These are phyloP conservation scores for Hirudinaria manillensis DNA, from an alignment of 2,888 invertebrate species.

Conservation along the genomic window DNA sequence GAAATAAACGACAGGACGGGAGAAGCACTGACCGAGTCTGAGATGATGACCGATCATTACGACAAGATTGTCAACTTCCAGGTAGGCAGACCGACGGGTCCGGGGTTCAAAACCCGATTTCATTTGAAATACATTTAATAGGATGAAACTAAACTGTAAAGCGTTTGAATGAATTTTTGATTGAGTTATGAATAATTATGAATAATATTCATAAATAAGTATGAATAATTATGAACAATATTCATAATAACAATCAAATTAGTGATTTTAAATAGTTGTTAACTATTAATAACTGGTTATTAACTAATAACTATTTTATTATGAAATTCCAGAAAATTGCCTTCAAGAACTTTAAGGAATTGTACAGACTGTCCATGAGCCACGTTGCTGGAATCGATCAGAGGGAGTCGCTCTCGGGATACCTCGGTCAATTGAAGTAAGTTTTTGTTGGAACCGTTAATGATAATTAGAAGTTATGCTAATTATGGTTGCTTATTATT, in stretches of 20 bases:
- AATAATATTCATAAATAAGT: too few species aligned
- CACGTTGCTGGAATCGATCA: constrained; percentile 94
- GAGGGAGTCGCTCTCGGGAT: constrained; percentile 72
- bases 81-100: constrained; percentile 41
- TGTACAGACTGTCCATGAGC: constrained; percentile 78
- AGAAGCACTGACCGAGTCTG: constrained; percentile 83
- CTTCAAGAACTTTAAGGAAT: constrained; percentile 80
- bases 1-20: constrained; percentile 96
- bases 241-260: too few species aligned
- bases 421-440: constrained; percentile 64
- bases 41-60: constrained; percentile 89
- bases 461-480: background rate
- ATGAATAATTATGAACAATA: too few species aligned
- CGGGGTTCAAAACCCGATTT: too few species aligned
- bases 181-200: too few species aligned
- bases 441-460: background rate
- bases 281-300: too few species aligned
- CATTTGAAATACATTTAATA: too few species aligned
- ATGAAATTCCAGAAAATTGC: constrained; percentile 69
- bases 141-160: too few species aligned
- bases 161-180: too few species aligned
- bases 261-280: too few species aligned
- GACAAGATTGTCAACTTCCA: constrained; percentile 76
- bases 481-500: background rate
- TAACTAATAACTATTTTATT: too few species aligned